A percentile compares a stretch with the other conserved stretches of the same genome.
phyloP scores from a whole-genome alignment of 2,888 invertebrate species.

The Yponomeuta plumbellus region DNA sequence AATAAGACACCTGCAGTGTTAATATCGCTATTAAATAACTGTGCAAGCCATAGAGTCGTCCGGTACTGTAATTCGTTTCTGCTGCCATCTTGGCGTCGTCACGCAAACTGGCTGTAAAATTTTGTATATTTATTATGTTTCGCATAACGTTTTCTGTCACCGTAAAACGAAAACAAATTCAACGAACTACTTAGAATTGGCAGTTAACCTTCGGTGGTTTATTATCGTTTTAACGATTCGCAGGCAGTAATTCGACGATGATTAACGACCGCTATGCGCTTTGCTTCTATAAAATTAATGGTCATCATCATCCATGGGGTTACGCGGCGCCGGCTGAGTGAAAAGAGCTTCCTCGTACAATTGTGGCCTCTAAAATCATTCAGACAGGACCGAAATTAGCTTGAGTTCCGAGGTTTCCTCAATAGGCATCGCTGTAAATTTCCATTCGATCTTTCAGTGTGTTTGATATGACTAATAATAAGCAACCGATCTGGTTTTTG shows the following conservation, averaged over 20 bases:
- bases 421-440: background rate
- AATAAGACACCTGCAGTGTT: too few relatives aligned
- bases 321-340: background rate
- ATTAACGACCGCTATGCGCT: background rate
- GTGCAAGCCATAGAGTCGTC: too few relatives aligned
- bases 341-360: background rate
- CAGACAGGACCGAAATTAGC: background rate
- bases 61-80: too few relatives aligned
- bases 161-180: background rate
- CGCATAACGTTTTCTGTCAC: too few relatives aligned
- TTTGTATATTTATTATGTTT: too few relatives aligned
- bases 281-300: constrained; percentile 3
- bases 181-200: background rate
- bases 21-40: too few relatives aligned
- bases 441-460: constrained; percentile 3
- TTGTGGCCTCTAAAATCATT: background rate
- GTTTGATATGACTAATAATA: background rate
- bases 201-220: background rate
- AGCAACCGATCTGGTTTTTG: background rate
- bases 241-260: background rate
- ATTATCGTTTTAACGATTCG: background rate
- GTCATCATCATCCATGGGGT: constrained; percentile 2
- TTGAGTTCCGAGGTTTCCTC: background rate
- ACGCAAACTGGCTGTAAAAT: too few relatives aligned
- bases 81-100: too few relatives aligned